A percentile compares a stretch with the other conserved stretches of the same genome.
phyloP scores from a whole-genome alignment of 1,140 invertebrate genomes.

The Meloidogyne exigua region DNA sequence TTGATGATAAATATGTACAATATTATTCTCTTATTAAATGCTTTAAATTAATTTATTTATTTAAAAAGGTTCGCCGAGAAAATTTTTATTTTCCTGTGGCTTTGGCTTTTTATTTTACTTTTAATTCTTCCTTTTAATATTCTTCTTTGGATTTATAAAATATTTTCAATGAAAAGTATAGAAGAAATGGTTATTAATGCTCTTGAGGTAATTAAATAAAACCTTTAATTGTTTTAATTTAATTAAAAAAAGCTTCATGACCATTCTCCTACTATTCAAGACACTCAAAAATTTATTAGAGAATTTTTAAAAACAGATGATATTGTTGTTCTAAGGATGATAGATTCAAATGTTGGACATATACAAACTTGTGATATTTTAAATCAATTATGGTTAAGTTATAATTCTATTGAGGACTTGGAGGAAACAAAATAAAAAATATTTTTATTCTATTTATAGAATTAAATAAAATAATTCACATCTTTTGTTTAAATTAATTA shows the following conservation, averaged over 20 bases:
- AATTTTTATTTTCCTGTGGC: constrained; percentile 51
- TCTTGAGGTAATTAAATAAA: constrained; percentile 26
- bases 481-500: too few relatives aligned
- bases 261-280: constrained; percentile 8
- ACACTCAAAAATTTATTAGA: constrained; percentile 32
- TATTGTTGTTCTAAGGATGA: constrained; percentile 44
- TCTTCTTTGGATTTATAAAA: constrained; percentile 38
- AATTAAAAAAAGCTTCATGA: constrained; percentile 31
- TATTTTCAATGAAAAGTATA: constrained; percentile 40
- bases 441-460: neutral
- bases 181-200: constrained; percentile 40
- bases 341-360: constrained; percentile 48
- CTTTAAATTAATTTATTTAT: too few relatives aligned
- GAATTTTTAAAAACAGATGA: constrained; percentile 43
- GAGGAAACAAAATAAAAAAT: neutral
- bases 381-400: constrained; percentile 39
- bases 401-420: constrained; percentile 9
- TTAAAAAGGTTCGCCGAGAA: constrained; percentile 48
- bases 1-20: constrained; percentile 46
- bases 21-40: too few relatives aligned
- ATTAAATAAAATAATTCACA: too few relatives aligned
- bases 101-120: constrained; percentile 47
- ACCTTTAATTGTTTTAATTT: neutral
- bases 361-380: constrained; percentile 54
- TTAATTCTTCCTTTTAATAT: constrained; percentile 36